phyloP scores from a whole-genome alignment of 1,140 invertebrate genomes.

The Aleiodes sp. region DNA sequence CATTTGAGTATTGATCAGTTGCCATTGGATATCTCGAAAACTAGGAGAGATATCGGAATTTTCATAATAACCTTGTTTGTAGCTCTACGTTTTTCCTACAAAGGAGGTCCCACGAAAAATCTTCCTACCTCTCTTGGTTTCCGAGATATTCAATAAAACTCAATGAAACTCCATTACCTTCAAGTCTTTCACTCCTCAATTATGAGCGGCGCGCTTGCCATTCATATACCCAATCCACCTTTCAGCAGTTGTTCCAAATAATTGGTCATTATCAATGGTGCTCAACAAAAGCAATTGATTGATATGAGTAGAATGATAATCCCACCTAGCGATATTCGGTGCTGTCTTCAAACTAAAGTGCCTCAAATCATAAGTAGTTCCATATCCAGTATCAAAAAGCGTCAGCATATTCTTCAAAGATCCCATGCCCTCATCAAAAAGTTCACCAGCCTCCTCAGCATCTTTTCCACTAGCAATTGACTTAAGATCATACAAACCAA shows the following conservation, averaged over 20 bases:
- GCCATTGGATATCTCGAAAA: too few relatives aligned
- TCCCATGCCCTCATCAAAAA: slow-evolving; percentile 87
- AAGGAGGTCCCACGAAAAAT: too few relatives aligned
- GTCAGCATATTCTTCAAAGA: slow-evolving; percentile 91
- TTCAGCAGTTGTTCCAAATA: slow-evolving; percentile 86
- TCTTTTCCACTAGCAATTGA: slow-evolving; percentile 72
- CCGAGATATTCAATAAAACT: too few relatives aligned
- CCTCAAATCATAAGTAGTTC: slow-evolving; percentile 95
- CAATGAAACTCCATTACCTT: too few relatives aligned
- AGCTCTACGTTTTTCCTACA: too few relatives aligned
- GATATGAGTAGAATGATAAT: slow-evolving; percentile 98
- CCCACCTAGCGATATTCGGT: slow-evolving; percentile 94
- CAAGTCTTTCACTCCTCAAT: too few relatives aligned
- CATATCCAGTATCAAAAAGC: slow-evolving; percentile 94
- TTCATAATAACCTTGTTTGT: too few relatives aligned
- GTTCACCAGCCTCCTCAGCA: slow-evolving; percentile 71
- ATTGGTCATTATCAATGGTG: slow-evolving; percentile 85
- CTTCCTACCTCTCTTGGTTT: too few relatives aligned
- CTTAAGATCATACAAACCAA: slow-evolving; percentile 94
- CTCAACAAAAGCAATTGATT: slow-evolving; percentile 92
- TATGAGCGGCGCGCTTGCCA: slow-evolving; percentile 92
- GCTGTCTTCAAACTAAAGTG: slow-evolving; percentile 89
- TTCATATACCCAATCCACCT: slow-evolving; percentile 96
- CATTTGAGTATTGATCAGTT: too few relatives aligned
- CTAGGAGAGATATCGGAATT: too few relatives aligned